These are phyloP conservation scores for Callyntrura guangdongensis DNA, from an alignment of 2,888 invertebrate genomes.

Conservation along the genomic window DNA sequence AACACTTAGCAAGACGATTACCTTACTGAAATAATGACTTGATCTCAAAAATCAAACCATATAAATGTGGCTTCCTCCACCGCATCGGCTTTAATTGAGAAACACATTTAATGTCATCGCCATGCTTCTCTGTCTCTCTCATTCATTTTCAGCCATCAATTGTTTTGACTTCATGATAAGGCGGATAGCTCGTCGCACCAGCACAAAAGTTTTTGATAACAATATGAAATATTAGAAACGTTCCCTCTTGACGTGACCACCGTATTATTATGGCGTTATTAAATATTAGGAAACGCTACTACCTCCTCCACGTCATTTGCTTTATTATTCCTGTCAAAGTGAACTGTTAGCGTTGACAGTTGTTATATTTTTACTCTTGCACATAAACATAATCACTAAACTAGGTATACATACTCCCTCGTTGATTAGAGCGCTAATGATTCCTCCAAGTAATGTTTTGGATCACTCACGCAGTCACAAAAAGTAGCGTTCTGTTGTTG, in stretches of 20 bases:
- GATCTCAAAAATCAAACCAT: constrained; percentile 71
- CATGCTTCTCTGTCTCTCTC: constrained; percentile 21
- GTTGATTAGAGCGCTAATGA: constrained; percentile 45
- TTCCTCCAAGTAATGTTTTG: constrained; percentile 47
- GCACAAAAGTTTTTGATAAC: constrained; percentile 40
- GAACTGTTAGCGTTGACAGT: background rate
- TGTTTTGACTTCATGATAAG: constrained; percentile 28
- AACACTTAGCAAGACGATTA: constrained; percentile 52
- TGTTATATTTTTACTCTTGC: constrained; percentile 1
- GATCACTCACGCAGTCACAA: constrained; percentile 43
- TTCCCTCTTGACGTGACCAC: constrained; percentile 58
- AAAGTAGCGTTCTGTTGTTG: constrained; percentile 14
- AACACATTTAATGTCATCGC: constrained; percentile 54
- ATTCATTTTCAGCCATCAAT: background rate
- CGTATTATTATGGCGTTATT: constrained; percentile 33
- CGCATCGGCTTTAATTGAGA: background rate
- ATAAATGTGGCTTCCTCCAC: constrained; percentile 68
- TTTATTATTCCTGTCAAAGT: constrained; percentile 17
- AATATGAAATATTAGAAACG: constrained; percentile 28
- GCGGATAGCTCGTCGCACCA: background rate
- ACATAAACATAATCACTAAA: background rate
- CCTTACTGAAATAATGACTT: constrained; percentile 65
- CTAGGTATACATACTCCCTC: background rate
- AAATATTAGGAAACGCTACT: constrained; percentile 57
- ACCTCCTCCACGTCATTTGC: too few relatives aligned